A percentile compares a stretch with the other conserved stretches of the same genome.
phyloP scores from a whole-genome alignment of 2,888 invertebrate species.

The Plusia festucae region DNA sequence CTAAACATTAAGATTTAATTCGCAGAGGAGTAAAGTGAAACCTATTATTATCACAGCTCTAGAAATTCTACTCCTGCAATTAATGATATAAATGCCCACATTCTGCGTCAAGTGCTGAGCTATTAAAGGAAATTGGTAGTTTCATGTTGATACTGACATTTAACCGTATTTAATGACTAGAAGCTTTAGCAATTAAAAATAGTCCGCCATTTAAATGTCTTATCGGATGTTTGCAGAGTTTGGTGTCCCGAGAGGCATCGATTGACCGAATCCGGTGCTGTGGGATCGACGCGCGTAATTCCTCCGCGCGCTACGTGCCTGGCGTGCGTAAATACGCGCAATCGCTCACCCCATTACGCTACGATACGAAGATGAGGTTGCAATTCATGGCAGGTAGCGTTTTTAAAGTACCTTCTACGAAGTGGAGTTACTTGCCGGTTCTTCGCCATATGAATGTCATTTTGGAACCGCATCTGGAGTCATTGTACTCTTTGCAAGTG shows the following conservation, averaged over 20 bases:
- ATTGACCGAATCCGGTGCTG: slow-evolving; percentile 83
- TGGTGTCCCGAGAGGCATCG: slow-evolving; percentile 73
- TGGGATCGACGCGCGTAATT: slow-evolving; percentile 86
- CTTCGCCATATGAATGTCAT: no score
- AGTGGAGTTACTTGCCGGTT: no score
- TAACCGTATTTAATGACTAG: background rate
- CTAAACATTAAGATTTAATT: background rate
- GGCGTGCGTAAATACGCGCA: slow-evolving; percentile 78
- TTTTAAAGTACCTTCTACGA: background rate
- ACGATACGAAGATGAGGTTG: slow-evolving; percentile 57
- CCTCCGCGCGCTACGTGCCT: slow-evolving; percentile 81
- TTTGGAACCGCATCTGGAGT: no score
- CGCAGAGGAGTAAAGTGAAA: background rate
- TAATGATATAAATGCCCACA: background rate
- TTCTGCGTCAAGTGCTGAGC: slow-evolving; percentile 4
- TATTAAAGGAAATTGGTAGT: slow-evolving; percentile 1
- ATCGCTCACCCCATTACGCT: slow-evolving; percentile 82
- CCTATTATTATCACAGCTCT: background rate
- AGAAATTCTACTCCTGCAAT: background rate
- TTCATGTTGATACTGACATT: background rate
- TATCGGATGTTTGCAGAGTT: slow-evolving; percentile 22
- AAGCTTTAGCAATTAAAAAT: slow-evolving; percentile 24
- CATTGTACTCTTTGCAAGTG: no score
- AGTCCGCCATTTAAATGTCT: slow-evolving; percentile 22
- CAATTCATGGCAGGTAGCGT: slow-evolving; percentile 34